These are phyloP conservation scores for Myiozetetes cayanensis DNA, from an alignment of 2,113 vertebrate species.

Conservation along the genomic window DNA sequence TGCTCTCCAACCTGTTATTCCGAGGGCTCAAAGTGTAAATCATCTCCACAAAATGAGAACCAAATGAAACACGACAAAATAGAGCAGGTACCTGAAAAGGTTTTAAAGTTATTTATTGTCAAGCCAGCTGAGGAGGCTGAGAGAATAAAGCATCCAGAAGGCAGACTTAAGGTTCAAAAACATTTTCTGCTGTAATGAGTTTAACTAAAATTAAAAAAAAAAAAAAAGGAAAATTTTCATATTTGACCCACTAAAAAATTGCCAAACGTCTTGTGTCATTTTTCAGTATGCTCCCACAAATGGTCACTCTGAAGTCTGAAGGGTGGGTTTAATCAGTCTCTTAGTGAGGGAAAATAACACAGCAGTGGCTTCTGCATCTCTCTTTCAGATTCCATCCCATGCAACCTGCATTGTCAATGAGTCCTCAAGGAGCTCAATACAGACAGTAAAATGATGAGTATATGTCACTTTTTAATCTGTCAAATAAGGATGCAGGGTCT, in stretches of 20 bases:
- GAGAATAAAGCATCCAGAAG: neutral
- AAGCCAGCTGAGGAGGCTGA: neutral
- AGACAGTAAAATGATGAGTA: neutral
- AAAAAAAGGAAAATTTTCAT: neutral
- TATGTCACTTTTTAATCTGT: neutral
- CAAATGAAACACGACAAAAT: neutral
- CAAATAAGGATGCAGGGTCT: neutral
- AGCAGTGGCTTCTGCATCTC: neutral
- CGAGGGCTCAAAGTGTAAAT: neutral
- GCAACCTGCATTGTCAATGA: neutral
- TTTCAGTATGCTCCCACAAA: neutral
- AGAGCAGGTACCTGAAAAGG: neutral
- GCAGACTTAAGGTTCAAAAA: neutral
- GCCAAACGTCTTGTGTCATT: neutral
- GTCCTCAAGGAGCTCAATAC: neutral
- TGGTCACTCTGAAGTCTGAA: neutral
- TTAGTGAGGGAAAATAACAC: neutral
- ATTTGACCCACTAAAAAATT: neutral
- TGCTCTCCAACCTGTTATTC: neutral
- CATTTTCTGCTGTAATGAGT: neutral
- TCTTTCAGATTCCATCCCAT: neutral
- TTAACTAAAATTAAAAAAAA: neutral
- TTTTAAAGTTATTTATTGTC: neutral
- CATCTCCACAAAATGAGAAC: neutral
- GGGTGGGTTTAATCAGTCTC: neutral